phyloP scores from a whole-genome alignment of 2,888 invertebrate species.

The Agapetus fuscipes region DNA sequence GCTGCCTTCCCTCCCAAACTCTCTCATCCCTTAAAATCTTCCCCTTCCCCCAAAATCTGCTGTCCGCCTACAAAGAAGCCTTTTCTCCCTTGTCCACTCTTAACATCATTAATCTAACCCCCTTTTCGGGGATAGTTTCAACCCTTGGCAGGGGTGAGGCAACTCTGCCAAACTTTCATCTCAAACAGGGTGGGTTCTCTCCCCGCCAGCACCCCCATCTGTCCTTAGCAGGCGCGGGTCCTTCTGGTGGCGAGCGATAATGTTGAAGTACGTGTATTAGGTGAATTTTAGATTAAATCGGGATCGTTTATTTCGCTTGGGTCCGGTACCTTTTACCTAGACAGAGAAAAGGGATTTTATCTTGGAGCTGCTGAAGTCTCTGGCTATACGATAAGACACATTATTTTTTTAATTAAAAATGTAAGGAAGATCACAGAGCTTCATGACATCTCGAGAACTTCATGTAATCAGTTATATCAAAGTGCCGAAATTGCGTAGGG shows the following conservation, averaged over 20 bases:
- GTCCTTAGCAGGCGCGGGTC: conserved; percentile 18
- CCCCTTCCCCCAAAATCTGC: too few relatives aligned
- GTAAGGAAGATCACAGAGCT: too few relatives aligned
- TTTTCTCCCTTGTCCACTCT: conserved; percentile 33
- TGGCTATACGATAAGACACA: too few relatives aligned
- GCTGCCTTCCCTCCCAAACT: too few relatives aligned
- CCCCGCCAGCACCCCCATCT: conserved; percentile 12
- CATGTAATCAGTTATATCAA: too few relatives aligned
- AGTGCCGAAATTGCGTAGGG: too few relatives aligned
- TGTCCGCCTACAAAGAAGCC: neutral
- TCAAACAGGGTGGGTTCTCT: neutral
- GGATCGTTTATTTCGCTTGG: conserved; percentile 16
- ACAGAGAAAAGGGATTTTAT: conserved; percentile 14
- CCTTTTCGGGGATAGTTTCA: conserved; percentile 35
- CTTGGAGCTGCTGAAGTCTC: conserved; percentile 10
- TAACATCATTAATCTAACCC: conserved; percentile 50
- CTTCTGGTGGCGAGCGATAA: conserved; percentile 2
- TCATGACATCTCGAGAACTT: too few relatives aligned
- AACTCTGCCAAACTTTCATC: conserved; percentile 16
- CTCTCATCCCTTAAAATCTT: too few relatives aligned
- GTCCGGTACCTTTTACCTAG: conserved; percentile 1
- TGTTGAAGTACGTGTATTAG: conserved; percentile 12
- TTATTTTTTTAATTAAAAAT: too few relatives aligned
- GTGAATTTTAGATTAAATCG: conserved; percentile 19
- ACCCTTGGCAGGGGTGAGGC: conserved; percentile 26